Evolutionary conservation across 2,113 vertebrate genomes (phyloP).

Genomic region (Zosterops lateralis): DNA sequence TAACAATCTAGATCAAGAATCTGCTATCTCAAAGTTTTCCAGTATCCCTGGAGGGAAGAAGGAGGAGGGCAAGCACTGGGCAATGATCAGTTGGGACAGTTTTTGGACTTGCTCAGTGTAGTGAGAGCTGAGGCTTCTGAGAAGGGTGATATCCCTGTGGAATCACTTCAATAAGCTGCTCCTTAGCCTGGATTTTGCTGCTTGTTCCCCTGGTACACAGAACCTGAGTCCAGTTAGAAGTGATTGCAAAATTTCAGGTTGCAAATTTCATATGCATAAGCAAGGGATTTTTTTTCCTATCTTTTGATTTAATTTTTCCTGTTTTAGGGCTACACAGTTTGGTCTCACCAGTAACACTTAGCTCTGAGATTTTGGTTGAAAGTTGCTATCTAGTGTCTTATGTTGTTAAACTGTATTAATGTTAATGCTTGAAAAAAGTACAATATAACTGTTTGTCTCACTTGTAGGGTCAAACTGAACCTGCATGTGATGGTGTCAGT

Average conservation of each 20-base stretch:
- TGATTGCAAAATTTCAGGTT: neutral
- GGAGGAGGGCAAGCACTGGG: neutral
- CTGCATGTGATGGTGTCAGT: rapidly evolving
- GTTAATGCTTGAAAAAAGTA: neutral
- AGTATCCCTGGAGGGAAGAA: neutral
- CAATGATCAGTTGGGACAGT: neutral
- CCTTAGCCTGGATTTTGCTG: neutral
- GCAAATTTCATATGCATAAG: neutral
- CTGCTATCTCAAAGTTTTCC: neutral
- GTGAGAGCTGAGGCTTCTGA: neutral
- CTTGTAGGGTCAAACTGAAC: neutral
- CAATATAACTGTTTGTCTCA: neutral
- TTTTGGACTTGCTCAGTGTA: neutral
- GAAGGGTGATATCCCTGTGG: no score
- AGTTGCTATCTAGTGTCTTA: neutral
- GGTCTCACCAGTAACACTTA: neutral
- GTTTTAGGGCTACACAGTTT: neutral
- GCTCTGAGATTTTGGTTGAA: neutral
- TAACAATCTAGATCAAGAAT: neutral
- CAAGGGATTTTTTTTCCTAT: neutral
- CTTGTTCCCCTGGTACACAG: neutral
- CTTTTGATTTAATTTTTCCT: neutral
- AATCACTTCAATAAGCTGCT: neutral
- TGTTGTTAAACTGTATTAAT: neutral
- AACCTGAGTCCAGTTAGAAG: neutral